These are phyloP conservation scores for Cyrtorhinus lividipennis DNA, from an alignment of 1,140 invertebrate genomes.

Conservation along the genomic window DNA sequence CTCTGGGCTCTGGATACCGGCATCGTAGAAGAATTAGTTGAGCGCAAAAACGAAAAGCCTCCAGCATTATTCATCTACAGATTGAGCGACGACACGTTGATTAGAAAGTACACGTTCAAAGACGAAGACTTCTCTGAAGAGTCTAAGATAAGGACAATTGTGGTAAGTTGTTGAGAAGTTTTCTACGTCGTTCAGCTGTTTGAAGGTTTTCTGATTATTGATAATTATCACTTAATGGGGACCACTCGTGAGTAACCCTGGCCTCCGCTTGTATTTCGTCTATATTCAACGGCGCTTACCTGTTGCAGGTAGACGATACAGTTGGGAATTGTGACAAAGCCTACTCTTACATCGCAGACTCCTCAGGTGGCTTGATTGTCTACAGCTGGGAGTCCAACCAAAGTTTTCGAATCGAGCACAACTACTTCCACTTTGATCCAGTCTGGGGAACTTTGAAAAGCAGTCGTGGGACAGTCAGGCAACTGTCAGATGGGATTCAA, in stretches of 20 bases:
- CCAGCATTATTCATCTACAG: conserved; percentile 55
- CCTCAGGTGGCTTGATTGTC: conserved; percentile 53
- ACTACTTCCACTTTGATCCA: conserved; percentile 68
- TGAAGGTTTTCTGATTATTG: conserved; percentile 37
- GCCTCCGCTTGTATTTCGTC: too few species aligned
- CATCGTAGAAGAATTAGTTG: conserved; percentile 41
- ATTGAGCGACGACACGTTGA: conserved; percentile 45
- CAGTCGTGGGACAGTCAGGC: conserved; percentile 49
- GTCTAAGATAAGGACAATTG: conserved; percentile 29
- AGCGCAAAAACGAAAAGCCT: conserved; percentile 36
- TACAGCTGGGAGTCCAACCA: conserved; percentile 54
- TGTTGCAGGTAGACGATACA: conserved; percentile 53
- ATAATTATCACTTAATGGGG: too few species aligned
- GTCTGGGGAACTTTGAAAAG: conserved; percentile 49
- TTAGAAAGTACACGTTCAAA: conserved; percentile 46
- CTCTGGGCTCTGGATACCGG: conserved; percentile 64
- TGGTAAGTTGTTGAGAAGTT: too few species aligned
- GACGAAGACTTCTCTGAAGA: conserved; percentile 43
- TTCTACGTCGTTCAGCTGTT: too few species aligned
- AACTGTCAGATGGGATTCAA: conserved; percentile 52
- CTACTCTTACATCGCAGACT: conserved; percentile 55
- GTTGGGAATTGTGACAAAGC: conserved; percentile 51
- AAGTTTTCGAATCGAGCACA: conserved; percentile 57
- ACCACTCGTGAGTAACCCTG: too few species aligned
- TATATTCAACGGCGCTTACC: too few species aligned